Base-by-base conservation (phyloP, 2,888 invertebrate species). In the Quadroppia sp. region DNA sequence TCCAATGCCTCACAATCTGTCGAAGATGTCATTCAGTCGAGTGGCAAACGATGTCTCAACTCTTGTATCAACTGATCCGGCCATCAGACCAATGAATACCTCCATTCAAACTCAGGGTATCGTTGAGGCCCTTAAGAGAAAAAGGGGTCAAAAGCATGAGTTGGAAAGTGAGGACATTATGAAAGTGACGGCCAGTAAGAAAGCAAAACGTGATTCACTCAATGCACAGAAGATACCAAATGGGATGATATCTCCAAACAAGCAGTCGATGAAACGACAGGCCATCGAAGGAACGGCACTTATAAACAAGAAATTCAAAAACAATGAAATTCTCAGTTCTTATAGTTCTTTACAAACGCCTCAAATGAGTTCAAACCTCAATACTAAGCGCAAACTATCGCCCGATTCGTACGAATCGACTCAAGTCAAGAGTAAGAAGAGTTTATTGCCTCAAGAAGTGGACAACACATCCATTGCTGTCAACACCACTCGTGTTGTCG, bases 261-360 rank as follows among this genome's bases (percentile, higher is more conserved):
- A 64, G n/a, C 64, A 36, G 20, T n/a, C 64, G 1, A 9, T 64
- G 7, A 64, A 64, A 30, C 13, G 64, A 17, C 36, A 32, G 30
- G 20, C 64, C 20, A 30, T n/a, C 30, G 64, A 32, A n/a, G 64
- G 64, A 17, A n/a, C 32, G n/a, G 6, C 13, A 3, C 36, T 64
- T 64, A 7, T 36, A 15, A 1, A 20, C 20, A 73, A 73, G 40
- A 67, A 50, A 28, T 50, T 73, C 28, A 36, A 48, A 28, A 73
- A 73, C 36, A 73, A 73, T 48, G 73, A 73, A 69, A 72, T 72
- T 28, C 50, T 73, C 15, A 73, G 73, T 53, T 73, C 73, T 36
- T 73, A 73, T 36, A 73, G 73, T 70, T 73, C 73, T 25, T 30
- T 69, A 40, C 28, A 59, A 32, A 30, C 36, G 9, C 32, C 59